phyloP scores from a whole-genome alignment of 1,140 invertebrate species.

The Drosophila rhopaloa region DNA sequence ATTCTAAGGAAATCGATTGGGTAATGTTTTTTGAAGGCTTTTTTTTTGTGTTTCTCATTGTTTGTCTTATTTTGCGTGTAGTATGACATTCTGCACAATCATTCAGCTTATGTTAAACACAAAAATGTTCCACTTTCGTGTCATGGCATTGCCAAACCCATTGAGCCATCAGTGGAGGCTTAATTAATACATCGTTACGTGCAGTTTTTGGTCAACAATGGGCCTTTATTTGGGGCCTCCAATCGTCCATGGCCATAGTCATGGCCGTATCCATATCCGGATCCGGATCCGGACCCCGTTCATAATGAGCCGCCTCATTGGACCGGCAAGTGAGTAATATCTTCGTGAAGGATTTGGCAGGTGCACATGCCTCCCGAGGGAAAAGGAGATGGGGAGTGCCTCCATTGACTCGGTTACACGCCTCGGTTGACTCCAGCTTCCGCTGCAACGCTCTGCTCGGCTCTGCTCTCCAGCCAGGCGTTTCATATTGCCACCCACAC shows the following conservation, averaged over 20 bases:
- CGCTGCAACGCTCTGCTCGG: constrained; percentile 15
- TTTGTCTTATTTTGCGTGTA: neutral
- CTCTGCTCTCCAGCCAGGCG: constrained; percentile 10
- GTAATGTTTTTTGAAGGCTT: neutral
- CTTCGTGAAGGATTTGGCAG: constrained; percentile 66
- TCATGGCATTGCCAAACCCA: constrained; percentile 31
- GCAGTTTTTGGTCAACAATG: constrained; percentile 48
- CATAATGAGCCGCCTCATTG: constrained; percentile 57
- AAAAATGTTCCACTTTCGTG: constrained; percentile 28
- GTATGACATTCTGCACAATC: constrained; percentile 27
- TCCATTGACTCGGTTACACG: constrained; percentile 49
- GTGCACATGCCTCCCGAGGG: constrained; percentile 1
- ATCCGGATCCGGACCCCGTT: constrained; percentile 4
- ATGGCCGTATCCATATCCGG: neutral
- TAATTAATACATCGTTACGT: constrained; percentile 76
- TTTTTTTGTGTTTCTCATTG: neutral
- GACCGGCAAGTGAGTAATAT: constrained; percentile 67
- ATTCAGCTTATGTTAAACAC: constrained; percentile 33
- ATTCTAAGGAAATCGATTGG: neutral
- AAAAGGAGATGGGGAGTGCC: neutral
- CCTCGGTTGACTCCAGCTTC: constrained; percentile 27
- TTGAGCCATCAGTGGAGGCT: constrained; percentile 32
- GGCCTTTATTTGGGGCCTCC: neutral
- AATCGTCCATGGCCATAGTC: too few species aligned
- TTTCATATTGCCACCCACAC: constrained; percentile 4